phyloP scores from a whole-genome alignment of 2,888 invertebrate species.

The Hirtodrosophila histrioides region DNA sequence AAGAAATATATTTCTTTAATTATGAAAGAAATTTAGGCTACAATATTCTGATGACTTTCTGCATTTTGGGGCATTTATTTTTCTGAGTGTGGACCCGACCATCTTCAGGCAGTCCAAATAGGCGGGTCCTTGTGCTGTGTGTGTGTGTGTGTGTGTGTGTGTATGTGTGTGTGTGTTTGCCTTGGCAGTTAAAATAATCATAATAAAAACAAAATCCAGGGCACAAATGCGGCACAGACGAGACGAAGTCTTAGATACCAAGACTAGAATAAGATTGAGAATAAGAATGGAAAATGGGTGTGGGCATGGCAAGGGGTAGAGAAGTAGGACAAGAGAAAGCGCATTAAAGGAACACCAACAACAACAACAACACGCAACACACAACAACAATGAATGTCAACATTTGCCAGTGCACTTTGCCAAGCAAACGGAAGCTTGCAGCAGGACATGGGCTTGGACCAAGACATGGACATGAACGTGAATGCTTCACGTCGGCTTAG shows the following conservation, averaged over 20 bases:
- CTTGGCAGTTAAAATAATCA: slow-evolving; percentile 76
- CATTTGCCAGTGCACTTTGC: slow-evolving; percentile 75
- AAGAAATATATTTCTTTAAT: too few relatives aligned
- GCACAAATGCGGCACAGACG: slow-evolving; percentile 47
- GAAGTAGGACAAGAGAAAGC: slow-evolving; percentile 32
- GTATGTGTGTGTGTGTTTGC: slow-evolving; percentile 60
- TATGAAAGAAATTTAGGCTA: too few relatives aligned
- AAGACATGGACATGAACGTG: slow-evolving; percentile 35
- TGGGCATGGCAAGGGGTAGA: not conserved
- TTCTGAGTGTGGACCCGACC: not conserved
- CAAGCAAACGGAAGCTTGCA: slow-evolving; percentile 39
- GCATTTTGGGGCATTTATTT: too few relatives aligned
- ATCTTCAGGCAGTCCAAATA: slow-evolving; percentile 4
- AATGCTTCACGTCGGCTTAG: slow-evolving; percentile 62
- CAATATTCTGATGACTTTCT: too few relatives aligned
- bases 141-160: slow-evolving; percentile 43
- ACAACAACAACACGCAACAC: slow-evolving; percentile 7
- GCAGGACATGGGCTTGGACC: slow-evolving; percentile 23
- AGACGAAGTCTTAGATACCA: slow-evolving; percentile 20
- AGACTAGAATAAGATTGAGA: slow-evolving; percentile 24
- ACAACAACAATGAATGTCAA: slow-evolving; percentile 57
- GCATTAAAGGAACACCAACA: slow-evolving; percentile 41
- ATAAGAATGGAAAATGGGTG: slow-evolving; percentile 11
- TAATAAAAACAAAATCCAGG: slow-evolving; percentile 76
- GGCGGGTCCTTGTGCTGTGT: slow-evolving; percentile 35